phyloP scores from a whole-genome alignment of 1,140 invertebrate species.

The Ladona fulva region DNA sequence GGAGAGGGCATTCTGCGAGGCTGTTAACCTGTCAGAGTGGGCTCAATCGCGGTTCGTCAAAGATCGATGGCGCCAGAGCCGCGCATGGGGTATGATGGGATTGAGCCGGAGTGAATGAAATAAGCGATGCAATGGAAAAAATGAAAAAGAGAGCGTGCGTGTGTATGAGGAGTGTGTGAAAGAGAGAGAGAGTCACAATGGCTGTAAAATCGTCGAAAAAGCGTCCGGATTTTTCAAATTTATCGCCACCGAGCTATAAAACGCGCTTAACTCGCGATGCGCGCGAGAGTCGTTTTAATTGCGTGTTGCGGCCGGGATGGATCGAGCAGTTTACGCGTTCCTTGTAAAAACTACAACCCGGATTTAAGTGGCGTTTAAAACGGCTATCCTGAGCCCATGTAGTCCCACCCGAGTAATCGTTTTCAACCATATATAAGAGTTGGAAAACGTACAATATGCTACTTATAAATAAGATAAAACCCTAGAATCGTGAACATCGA shows the following conservation, averaged over 20 bases:
- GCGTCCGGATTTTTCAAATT: conserved; percentile 5
- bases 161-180: background rate
- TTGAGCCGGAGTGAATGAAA: background rate
- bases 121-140: background rate
- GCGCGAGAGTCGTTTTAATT: background rate
- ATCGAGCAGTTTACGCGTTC: background rate
- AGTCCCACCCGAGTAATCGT: too few species aligned
- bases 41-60: conserved; percentile 6
- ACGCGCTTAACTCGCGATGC: background rate
- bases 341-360: background rate
- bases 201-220: conserved; percentile 8
- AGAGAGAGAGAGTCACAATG: background rate
- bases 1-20: background rate
- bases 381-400: too few species aligned
- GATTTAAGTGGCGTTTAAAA: background rate
- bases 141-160: background rate
- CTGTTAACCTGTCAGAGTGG: background rate
- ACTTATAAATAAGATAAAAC: too few species aligned
- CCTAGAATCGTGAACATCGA: too few species aligned
- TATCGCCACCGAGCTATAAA: background rate
- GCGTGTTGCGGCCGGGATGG: background rate
- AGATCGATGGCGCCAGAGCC: background rate
- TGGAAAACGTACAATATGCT: too few species aligned
- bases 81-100: background rate
- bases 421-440: too few species aligned